A percentile compares a stretch with the other conserved stretches of the same genome.
These are phyloP conservation scores for Ricordea florida DNA, from an alignment of 92 coral and sea anemone genomes.

Conservation along the genomic window DNA sequence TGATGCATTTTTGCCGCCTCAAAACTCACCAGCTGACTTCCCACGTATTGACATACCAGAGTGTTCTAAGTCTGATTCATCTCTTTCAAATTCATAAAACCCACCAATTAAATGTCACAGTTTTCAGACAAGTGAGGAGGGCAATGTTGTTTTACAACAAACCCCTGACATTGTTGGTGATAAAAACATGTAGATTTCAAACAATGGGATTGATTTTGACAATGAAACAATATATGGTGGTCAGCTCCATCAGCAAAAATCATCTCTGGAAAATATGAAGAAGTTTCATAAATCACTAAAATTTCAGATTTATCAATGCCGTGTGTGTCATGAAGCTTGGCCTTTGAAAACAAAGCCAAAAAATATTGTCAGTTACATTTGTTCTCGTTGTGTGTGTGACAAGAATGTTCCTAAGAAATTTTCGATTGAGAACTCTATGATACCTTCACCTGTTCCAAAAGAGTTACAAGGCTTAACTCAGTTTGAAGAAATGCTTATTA, in stretches of 20 bases:
- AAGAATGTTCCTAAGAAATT: conserved; percentile 39
- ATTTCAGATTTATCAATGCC: too few relatives aligned
- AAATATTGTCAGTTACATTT: too few relatives aligned
- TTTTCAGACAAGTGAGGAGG: neutral
- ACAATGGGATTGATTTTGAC: too few relatives aligned
- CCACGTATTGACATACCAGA: neutral
- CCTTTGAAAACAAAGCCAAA: too few relatives aligned
- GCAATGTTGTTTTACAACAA: too few relatives aligned
- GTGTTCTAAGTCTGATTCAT: neutral
- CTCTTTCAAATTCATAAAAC: neutral
- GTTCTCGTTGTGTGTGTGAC: too few relatives aligned
- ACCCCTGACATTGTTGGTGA: neutral
- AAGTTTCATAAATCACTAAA: too few relatives aligned
- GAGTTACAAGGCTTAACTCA: conserved; percentile 54
- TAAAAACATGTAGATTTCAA: neutral
- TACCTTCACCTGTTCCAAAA: conserved; percentile 55
- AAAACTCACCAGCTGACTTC: neutral
- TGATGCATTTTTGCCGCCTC: neutral
- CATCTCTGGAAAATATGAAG: conserved; percentile 3
- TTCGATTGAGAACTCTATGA: too few relatives aligned
- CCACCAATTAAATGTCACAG: neutral
- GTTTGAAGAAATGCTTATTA: conserved; percentile 56
- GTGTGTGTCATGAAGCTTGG: too few relatives aligned
- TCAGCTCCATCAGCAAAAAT: conserved; percentile 14
- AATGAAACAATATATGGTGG: too few relatives aligned